Percentiles rank a stretch among this genome's conserved stretches.
Evolutionary conservation across 1,140 invertebrate species (phyloP).

Genomic region (Bursaphelenchus mucronatus): DNA sequence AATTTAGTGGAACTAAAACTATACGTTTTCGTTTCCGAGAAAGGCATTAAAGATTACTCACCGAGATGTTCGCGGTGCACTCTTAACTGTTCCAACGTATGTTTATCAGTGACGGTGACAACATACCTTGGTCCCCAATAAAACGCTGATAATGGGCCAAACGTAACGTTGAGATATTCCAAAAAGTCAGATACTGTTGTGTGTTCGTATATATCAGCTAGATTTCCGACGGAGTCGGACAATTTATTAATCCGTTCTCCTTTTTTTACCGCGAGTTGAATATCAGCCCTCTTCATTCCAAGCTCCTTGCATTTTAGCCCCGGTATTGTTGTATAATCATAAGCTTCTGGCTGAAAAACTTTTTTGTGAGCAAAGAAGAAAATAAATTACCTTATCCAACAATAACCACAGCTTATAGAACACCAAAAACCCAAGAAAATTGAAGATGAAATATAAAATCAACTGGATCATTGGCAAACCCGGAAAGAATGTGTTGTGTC

Average conservation of each 20-base stretch:
- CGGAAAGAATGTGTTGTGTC: too few species aligned
- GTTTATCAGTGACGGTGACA: not conserved
- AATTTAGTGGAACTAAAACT: too few species aligned
- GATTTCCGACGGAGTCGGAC: conserved; percentile 11
- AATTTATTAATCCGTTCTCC: conserved; percentile 8
- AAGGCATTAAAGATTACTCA: conserved; percentile 1
- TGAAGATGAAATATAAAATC: conserved; percentile 20
- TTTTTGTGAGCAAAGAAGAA: conserved; percentile 1
- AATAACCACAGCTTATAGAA: conserved; percentile 22
- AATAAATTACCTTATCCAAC: conserved; percentile 16
- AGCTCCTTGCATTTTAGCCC: conserved; percentile 23
- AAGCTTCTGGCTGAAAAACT: conserved; percentile 17
- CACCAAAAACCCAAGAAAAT: conserved; percentile 23
- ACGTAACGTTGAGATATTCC: not conserved
- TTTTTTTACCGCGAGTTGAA: not conserved
- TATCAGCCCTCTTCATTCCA: conserved; percentile 6
- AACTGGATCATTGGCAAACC: conserved; percentile 13
- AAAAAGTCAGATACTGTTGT: not conserved
- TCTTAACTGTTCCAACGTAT: not conserved
- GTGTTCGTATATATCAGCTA: conserved; percentile 12
- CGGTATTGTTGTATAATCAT: conserved; percentile 27
- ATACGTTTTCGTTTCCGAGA: not conserved
- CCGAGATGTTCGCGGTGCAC: not conserved
- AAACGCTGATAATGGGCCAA: not conserved
- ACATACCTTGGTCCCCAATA: conserved; percentile 11